These are phyloP conservation scores for Nannospalax galili DNA, from an alignment of 2,113 vertebrate genomes.

Conservation along the genomic window DNA sequence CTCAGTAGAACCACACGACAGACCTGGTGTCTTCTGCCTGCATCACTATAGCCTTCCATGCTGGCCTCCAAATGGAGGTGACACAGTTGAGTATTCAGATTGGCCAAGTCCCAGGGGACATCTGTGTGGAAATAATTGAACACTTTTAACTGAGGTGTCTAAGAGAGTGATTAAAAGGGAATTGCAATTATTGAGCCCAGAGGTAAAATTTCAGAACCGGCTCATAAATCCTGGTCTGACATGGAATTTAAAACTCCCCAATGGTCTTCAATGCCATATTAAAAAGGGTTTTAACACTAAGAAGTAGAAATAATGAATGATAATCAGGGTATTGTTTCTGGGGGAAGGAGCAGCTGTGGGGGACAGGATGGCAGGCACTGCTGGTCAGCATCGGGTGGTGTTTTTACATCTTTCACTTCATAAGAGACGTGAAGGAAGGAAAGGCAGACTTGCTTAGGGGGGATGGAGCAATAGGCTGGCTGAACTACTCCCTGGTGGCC, in stretches of 20 bases:
- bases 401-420: background rate
- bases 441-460: background rate
- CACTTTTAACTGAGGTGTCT: slow-evolving; percentile 74
- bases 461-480: background rate
- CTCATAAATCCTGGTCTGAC: slow-evolving; percentile 78
- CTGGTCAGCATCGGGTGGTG: background rate
- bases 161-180: slow-evolving; percentile 80
- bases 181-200: slow-evolving; percentile 79
- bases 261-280: slow-evolving; percentile 67
- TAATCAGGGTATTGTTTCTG: slow-evolving; percentile 72
- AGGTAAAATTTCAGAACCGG: slow-evolving; percentile 76
- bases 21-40: background rate
- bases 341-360: slow-evolving; percentile 40
- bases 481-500: background rate
- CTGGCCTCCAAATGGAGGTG: slow-evolving; percentile 66
- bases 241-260: slow-evolving; percentile 77
- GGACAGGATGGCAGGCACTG: background rate
- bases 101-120: slow-evolving; percentile 4
- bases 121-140: slow-evolving; percentile 75
- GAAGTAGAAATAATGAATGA: slow-evolving; percentile 77
- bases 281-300: slow-evolving; percentile 77
- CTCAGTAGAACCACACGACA: background rate
- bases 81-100: slow-evolving; percentile 64
- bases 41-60: background rate
- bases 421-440: background rate